Evolutionary conservation across 2,113 vertebrate species (phyloP).

Genomic region (Syngnathus typhle): DNA sequence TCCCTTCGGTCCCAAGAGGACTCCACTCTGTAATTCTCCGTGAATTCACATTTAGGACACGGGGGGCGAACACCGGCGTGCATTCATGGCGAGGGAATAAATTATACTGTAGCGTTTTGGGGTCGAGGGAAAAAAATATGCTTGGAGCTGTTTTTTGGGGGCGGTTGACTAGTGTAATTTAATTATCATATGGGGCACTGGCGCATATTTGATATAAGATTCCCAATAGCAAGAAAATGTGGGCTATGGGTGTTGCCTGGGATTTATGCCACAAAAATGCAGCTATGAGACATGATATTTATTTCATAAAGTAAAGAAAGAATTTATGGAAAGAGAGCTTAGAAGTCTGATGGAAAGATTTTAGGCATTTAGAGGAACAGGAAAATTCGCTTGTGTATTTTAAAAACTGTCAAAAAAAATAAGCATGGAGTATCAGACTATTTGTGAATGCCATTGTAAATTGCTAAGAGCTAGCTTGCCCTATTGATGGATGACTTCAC

Average conservation of each 20-base stretch:
- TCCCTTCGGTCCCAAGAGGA: slow-evolving; percentile 15
- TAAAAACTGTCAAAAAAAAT: background rate
- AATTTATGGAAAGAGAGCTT: too few species aligned
- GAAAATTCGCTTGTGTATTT: background rate
- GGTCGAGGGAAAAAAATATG: slow-evolving; percentile 3
- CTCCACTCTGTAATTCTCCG: slow-evolving; percentile 19
- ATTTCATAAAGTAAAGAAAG: too few species aligned
- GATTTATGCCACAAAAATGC: slow-evolving; percentile 1
- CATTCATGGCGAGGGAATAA: slow-evolving; percentile 15
- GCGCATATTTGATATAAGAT: slow-evolving; percentile 7
- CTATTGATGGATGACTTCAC: background rate
- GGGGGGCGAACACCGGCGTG: slow-evolving; percentile 7
- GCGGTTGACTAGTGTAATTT: slow-evolving; percentile 14
- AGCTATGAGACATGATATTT: slow-evolving; percentile 18
- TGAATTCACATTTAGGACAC: slow-evolving; percentile 36
- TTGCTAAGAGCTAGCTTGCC: background rate
- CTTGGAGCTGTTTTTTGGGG: background rate
- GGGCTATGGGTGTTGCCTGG: background rate
- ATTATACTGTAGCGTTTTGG: slow-evolving; percentile 14
- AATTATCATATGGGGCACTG: slow-evolving; percentile 3
- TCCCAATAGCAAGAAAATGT: slow-evolving; percentile 12
- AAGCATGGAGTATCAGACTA: background rate
- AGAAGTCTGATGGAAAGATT: background rate
- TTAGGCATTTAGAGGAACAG: background rate
- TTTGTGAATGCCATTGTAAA: background rate